These are phyloP conservation scores for Heterocephalus glaber DNA, from an alignment of 2,113 vertebrate species.

Conservation along the genomic window DNA sequence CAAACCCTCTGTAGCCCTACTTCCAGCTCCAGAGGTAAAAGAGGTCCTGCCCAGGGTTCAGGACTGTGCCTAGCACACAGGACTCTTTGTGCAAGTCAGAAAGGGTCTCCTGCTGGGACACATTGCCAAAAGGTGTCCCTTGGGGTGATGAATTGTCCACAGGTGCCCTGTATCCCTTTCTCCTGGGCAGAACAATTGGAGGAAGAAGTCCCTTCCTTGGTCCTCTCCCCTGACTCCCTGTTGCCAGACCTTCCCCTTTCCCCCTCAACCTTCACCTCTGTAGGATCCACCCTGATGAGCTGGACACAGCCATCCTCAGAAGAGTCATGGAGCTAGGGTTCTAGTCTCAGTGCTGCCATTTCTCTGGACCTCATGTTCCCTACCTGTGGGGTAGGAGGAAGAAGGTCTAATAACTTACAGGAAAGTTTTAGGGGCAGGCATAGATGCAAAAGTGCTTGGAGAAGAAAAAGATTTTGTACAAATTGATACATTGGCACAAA, in stretches of 20 bases:
- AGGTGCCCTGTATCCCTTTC: not conserved
- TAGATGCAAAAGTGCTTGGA: not conserved
- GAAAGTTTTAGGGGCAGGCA: not conserved
- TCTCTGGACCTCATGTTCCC: not conserved
- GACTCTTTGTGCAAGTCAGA: not conserved
- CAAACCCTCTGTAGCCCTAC: not conserved
- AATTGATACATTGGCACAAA: not conserved
- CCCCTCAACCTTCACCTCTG: not conserved
- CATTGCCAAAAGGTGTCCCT: not conserved
- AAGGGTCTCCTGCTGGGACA: not conserved
- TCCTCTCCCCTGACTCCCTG: too few relatives aligned
- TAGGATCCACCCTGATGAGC: not conserved
- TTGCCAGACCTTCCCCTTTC: too few relatives aligned
- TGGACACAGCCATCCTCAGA: not conserved
- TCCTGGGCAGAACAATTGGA: not conserved
- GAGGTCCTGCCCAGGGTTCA: not conserved
- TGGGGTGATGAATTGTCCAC: not conserved
- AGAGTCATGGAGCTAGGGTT: not conserved
- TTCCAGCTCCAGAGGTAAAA: too few relatives aligned
- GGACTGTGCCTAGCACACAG: not conserved
- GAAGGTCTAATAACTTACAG: not conserved
- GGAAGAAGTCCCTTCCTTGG: not conserved
- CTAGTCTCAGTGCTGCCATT: not conserved
- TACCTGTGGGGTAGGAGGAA: not conserved
- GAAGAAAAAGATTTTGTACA: not conserved